Conservation (phyloP, 1,140 invertebrate genomes). For the Drosophila lacteicornis region DNA sequence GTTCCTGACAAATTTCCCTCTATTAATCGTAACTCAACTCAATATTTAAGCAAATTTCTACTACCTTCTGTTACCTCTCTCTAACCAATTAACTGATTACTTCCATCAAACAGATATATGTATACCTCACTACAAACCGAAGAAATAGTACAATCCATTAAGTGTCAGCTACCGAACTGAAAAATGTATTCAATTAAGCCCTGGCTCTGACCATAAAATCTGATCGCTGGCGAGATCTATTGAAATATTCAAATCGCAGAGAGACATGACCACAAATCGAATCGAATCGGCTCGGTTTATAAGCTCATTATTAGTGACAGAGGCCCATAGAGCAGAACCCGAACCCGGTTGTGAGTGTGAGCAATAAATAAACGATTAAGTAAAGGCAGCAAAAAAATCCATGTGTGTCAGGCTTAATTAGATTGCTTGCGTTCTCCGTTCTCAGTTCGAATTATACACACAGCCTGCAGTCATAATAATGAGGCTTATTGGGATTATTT, state of each 20-base stretch:
- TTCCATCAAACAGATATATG: neutral
- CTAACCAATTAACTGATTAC: conserved; percentile 27
- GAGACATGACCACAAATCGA: conserved; percentile 30
- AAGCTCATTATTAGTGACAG: conserved; percentile 50
- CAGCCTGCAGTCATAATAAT: conserved; percentile 62
- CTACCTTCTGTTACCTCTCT: neutral
- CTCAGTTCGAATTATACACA: conserved; percentile 15
- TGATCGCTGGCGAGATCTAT: conserved; percentile 36
- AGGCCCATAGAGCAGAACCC: neutral
- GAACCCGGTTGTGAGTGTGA: conserved; percentile 10
- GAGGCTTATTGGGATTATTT: conserved; percentile 79
- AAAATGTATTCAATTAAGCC: conserved; percentile 44
- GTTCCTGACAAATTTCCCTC: neutral
- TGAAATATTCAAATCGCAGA: conserved; percentile 43
- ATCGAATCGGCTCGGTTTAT: conserved; percentile 20
- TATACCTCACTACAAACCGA: neutral
- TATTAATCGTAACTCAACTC: neutral
- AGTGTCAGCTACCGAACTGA: conserved; percentile 47
- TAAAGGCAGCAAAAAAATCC: conserved; percentile 28
- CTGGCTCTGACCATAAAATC: conserved; percentile 19
- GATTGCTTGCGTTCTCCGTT: conserved; percentile 36
- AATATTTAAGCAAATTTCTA: neutral
- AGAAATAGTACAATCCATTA: conserved; percentile 33
- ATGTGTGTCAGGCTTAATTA: conserved; percentile 73
- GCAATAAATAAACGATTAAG: conserved; percentile 79